phyloP scores from a whole-genome alignment of 2,113 vertebrate species.

The Helogale parvula region DNA sequence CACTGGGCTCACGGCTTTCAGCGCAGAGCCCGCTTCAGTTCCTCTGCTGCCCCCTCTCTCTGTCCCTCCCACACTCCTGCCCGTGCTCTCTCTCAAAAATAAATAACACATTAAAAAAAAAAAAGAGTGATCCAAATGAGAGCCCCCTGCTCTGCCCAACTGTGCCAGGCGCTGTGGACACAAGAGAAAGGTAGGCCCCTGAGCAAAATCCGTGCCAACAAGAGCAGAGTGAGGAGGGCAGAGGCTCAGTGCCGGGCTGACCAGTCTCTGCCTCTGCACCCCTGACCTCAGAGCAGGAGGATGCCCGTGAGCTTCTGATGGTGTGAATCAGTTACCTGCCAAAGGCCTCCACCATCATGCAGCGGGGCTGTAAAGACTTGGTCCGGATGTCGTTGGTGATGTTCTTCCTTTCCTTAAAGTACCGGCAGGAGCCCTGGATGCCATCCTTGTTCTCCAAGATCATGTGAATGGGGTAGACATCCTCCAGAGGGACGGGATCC shows the following conservation, averaged over 20 bases:
- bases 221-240: background rate
- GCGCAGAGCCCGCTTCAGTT: no score
- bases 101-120: no score
- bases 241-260: background rate
- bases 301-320: fast-evolving
- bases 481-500: conserved; percentile 79
- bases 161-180: background rate
- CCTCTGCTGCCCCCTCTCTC: no score
- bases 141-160: background rate
- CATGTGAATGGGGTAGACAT: conserved; percentile 92
- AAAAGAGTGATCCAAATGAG: background rate
- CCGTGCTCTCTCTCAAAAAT: no score
- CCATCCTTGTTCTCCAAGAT: conserved; percentile 91
- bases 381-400: conserved; percentile 88
- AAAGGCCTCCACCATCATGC: conserved; percentile 86
- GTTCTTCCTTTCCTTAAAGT: conserved; percentile 90
- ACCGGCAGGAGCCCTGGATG: conserved; percentile 93
- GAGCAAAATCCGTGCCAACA: background rate
- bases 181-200: background rate
- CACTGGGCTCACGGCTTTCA: no score
- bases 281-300: background rate
- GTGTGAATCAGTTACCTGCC: conserved; percentile 85
- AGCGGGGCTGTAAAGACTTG: conserved; percentile 81
- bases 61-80: no score
- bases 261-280: background rate